Base-by-base conservation (phyloP, 2,888 invertebrate species). In the Eilema sororculum region DNA sequence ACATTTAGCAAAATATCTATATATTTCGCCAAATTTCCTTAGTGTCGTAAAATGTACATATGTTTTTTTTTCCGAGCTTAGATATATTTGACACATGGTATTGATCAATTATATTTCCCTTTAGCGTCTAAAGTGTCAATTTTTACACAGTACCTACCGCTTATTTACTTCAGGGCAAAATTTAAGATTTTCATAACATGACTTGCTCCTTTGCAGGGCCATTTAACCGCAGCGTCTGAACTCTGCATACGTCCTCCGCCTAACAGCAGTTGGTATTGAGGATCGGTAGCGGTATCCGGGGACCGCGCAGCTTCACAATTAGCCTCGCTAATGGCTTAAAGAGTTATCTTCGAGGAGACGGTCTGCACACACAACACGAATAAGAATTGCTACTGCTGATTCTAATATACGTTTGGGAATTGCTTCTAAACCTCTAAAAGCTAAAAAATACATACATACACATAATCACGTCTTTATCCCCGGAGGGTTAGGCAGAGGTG, bases 301-400 rank as follows among this genome's bases (percentile, higher is more conserved):
- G 79, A 77, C 80, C 71, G 80, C 69, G 77, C 78, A 78, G 85
- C 76, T 85, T 90, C 83, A 87, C 88, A 90, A 90, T 90, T 88
- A 90, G 84, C 81, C 77, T 68, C 82, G 83, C 84, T 89, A 90
- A 89, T 89, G 79, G 80, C 82, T 78, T 72, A 74, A 83, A 78
- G 82, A 86, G 82, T 83, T 85, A 82, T 85, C 77, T 81, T 72
- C 68, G 67, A 71, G 74, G 75, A 75, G 46, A 60, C 37, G 58
- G 62, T 65, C 65, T 64, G 80, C 75, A 80, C 72, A 76, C 75
- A 78, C 83, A 74, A 77, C 61, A 72, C 72, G 78, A 82, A 80
- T 80, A 70, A 74, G 65, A 75, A 76, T 77, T 65, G 67, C 69
- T 69, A 67, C 65, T 73, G 77, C 69, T 69, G 24, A 62, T 75